Evolutionary conservation across 2,888 invertebrate species (phyloP), one percentile per base, ranked within the genome.

Genomic region (Apodemia mormo): DNA sequence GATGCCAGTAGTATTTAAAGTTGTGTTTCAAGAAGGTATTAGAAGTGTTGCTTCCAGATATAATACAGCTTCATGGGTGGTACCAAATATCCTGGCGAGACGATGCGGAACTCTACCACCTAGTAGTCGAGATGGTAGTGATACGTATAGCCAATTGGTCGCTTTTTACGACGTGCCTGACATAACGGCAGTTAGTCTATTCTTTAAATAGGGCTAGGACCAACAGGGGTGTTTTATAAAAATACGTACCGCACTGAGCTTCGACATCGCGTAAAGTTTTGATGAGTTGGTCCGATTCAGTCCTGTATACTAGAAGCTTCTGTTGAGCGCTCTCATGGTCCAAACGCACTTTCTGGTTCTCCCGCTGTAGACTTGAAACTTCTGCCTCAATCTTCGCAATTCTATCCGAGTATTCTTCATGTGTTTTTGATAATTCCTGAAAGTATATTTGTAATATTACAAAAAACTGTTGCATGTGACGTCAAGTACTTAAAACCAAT

Each of bases 371-470:
- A 0, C 72, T 72, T 0, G 65, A 29, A 66, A 87, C 77, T 40
- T 85, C 82, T 0, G 67, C 43, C 71, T 89, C 87, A 2, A 89
- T 74, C 8, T 79, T 77, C 0, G 72, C 71, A 14, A 86, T 82
- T 0, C 88, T 81, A 0, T 49, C 52, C 0, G 81, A 75, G 70
- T 86, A 85, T n/a, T 85, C 82, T 0, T 73, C 71, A 72, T 84
- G 85, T 0, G 81, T 80, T 22, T 76, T 78, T 0, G 74, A 71
- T 12, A 89, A 78, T 69, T 88, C 88, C 89, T 90, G 73, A 73
- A 54, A 54, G n/a, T 54, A 54, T 5, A 22, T 22, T 22, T 22
- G 22, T 22, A 22, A 22, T 22, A 22, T 22, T 22, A 12, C 2
- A 52, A 52, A 52, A 12, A 10, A 14, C 2, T 33, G 2, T 33